Evolutionary conservation across 2,797 vertebrate genomes (phyloP), one percentile per base, ranked within the genome.

Genomic region (Nyctalus aviator): DNA sequence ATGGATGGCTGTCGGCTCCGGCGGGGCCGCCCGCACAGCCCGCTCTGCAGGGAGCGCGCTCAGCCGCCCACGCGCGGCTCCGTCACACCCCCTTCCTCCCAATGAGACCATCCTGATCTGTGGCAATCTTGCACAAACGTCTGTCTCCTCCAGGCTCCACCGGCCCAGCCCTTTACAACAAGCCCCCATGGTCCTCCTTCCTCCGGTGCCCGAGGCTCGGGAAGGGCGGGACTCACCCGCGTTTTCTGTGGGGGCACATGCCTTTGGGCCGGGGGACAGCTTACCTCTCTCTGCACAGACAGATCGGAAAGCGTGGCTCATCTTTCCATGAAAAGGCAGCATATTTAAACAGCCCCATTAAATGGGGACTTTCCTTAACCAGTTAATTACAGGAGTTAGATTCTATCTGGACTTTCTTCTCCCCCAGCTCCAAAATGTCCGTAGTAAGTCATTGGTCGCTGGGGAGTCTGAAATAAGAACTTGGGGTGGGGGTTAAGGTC

Each of bases 1-100:
- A 95, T 91, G 94, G 87, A 90, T 89, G 93, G 93, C 95, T 96
- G 95, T 4, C 27, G 93, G 8, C 46, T 66, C 37, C 59, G 95
- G 85, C 81, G 27, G 53, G 91, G 55, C 8, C 68, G 41, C 73
- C 73, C 8, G 92, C 95, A 86, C 12, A 8, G 84, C 73, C 32
- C 14, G 59, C 88, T 95, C 77, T 93, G 89, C 75, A 76, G 81
- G 69, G 71, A 91, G 93, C 75, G 23, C 30, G 83, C 88, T 88
- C 84, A 84, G 93, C 84, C 95, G 92, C 91, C 94, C 86, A 78
- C 68, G 57, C 3, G 57, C 3, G 73, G 75, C 75, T 87, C 37
- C 25, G 2, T 27, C 84, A 69, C 69, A 48, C 59, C 76, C 53
- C 10, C 44, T 44, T 11, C 6, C 37, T 7, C 37, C 37, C 41